Percentiles rank a stretch among this genome's conserved stretches.
These are phyloP conservation scores for Ormyrus pomaceus DNA, from an alignment of 2,888 invertebrate genomes.

Conservation along the genomic window DNA sequence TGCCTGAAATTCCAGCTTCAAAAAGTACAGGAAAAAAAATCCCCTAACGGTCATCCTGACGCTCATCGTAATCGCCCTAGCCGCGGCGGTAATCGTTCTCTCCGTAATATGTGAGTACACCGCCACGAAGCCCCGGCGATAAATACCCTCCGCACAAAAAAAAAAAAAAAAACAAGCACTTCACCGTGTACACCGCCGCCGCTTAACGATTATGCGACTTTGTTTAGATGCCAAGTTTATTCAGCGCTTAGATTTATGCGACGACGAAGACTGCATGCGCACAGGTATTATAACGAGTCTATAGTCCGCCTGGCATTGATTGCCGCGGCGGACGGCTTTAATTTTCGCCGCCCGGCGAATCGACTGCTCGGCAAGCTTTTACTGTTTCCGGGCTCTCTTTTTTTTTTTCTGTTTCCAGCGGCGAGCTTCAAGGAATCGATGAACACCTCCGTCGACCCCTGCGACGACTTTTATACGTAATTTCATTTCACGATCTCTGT, in stretches of 20 bases:
- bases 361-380: background rate
- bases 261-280: constrained; percentile 82
- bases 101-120: constrained; percentile 68
- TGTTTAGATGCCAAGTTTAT: constrained; percentile 62
- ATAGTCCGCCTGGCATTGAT: background rate
- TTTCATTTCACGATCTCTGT: too few species aligned
- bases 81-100: constrained; percentile 63
- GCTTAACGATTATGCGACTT: background rate
- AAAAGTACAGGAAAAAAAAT: constrained; percentile 59
- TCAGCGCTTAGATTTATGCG: constrained; percentile 76
- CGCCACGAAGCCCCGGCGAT: too few species aligned
- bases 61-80: constrained; percentile 59
- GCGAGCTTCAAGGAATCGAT: constrained; percentile 86
- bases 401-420: constrained; percentile 74
- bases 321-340: background rate
- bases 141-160: too few species aligned
- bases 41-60: background rate
- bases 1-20: constrained; percentile 62
- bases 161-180: too few species aligned
- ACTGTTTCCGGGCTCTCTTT: background rate
- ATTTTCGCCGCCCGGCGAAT: background rate
- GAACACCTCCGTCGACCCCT: constrained; percentile 84
- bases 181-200: background rate
- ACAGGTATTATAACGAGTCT: constrained; percentile 65
- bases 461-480: constrained; percentile 88